Percentiles rank a stretch among this genome's conserved stretches.
phyloP scores from a whole-genome alignment of 2,888 invertebrate genomes.

The Ectobius pallidus region DNA sequence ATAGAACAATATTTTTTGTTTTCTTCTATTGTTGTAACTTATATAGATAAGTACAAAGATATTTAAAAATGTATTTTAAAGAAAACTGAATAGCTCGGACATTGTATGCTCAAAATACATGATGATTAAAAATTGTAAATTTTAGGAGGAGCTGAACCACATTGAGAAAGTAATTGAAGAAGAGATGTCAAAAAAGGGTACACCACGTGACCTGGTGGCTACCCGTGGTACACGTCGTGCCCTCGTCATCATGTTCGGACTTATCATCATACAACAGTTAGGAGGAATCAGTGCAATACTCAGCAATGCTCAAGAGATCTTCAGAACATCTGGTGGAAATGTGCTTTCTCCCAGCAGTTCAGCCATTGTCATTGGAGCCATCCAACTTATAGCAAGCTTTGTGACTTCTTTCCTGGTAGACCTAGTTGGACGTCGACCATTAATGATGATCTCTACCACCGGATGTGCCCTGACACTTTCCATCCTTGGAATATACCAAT shows the following conservation, averaged over 20 bases:
- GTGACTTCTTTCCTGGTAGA: conserved; percentile 65
- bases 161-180: conserved; percentile 63
- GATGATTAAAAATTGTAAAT: no score
- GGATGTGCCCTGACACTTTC: conserved; percentile 61
- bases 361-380: conserved; percentile 61
- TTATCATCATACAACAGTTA: conserved; percentile 68
- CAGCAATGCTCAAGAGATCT: conserved; percentile 66
- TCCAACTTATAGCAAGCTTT: conserved; percentile 62
- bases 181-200: conserved; percentile 58
- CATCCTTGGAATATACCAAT: conserved; percentile 63
- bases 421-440: conserved; percentile 64
- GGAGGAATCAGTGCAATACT: conserved; percentile 66
- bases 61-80: no score
- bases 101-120: no score
- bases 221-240: conserved; percentile 62
- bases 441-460: conserved; percentile 64
- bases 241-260: conserved; percentile 62
- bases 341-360: conserved; percentile 59
- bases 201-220: conserved; percentile 59
- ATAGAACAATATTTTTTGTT: no score
- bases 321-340: conserved; percentile 59
- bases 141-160: conserved; percentile 58
- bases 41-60: no score
- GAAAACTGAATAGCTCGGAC: no score
- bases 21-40: no score